phyloP scores from a whole-genome alignment of 2,888 invertebrate genomes.

The Parnassius glacialis region DNA sequence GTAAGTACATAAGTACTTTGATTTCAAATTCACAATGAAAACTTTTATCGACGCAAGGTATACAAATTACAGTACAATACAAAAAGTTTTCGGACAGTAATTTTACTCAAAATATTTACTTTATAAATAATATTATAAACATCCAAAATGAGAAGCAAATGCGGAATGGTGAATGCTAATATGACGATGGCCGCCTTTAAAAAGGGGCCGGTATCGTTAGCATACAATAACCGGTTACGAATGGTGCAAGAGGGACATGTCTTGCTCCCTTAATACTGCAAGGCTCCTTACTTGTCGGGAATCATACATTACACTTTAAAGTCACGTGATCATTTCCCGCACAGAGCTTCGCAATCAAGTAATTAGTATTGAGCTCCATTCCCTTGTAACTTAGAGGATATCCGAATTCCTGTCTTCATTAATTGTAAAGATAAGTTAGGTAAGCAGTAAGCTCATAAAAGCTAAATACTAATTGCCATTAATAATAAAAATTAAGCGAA shows the following conservation, averaged over 20 bases:
- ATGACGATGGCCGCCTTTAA: constrained; percentile 42
- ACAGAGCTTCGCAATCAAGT: constrained; percentile 21
- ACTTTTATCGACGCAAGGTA: too few relatives aligned
- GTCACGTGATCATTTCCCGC: constrained; percentile 61
- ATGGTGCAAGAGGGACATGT: constrained; percentile 49
- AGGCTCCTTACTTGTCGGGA: constrained; percentile 36
- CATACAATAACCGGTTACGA: constrained; percentile 74
- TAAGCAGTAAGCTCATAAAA: not conserved
- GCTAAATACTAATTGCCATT: too few relatives aligned
- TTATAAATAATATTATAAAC: too few relatives aligned
- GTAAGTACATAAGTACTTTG: too few relatives aligned
- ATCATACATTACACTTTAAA: constrained; percentile 50
- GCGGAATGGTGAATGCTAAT: constrained; percentile 41
- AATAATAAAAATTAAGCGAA: too few relatives aligned
- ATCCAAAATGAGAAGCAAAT: constrained; percentile 24
- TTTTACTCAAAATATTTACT: too few relatives aligned
- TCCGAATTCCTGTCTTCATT: constrained; percentile 8
- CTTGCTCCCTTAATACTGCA: too few relatives aligned
- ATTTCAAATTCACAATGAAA: too few relatives aligned
- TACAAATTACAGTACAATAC: too few relatives aligned
- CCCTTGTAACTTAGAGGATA: constrained; percentile 4
- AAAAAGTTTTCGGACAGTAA: too few relatives aligned
- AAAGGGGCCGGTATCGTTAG: constrained; percentile 64
- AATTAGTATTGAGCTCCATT: constrained; percentile 2
- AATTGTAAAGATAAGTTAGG: not conserved